Evolutionary conservation across 2,797 vertebrate genomes (phyloP), one percentile per base, ranked within the genome.

Genomic region (Rhinatrema bivittatum): DNA sequence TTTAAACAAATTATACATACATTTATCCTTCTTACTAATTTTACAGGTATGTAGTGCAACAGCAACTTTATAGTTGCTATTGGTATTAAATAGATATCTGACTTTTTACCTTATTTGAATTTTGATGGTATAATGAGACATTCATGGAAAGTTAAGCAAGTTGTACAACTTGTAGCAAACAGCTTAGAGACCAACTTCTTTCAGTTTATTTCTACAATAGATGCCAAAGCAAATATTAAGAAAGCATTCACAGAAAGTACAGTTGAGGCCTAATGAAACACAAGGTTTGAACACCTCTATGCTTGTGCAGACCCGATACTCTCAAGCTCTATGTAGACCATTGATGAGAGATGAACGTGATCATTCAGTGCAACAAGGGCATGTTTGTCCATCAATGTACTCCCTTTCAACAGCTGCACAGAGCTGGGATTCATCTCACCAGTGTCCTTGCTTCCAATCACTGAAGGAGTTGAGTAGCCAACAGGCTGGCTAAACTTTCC

Each of bases 371-470:
- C 76, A 75, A 91, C 87, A 93, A 87, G 86, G 73, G 67, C 70
- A 79, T 82, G 81, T 80, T 91, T 97, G 89, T 92, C 68, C 69
- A 71, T 61, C 65, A 70, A 70, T 67, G 47, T 59, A 63, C 79
- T 77, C 72, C 63, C 81, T 86, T 85, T 85, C 79, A 82, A 66
- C 63, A 63, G 70, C 68, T 73, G 58, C 74, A 94, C 91, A 94
- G 91, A 91, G 87, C 81, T 72, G 32, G 79, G 81, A 93, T 97
- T 97, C 90, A 91, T 91, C 86, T 81, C 68, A 29, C 43, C 68
- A 44, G 57, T 77, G 73, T 57, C 65, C 31, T 72, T 68, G 68
- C 68, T 68, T 77, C 72, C 64, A 68, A 62, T 85, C 84, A 89
- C 88, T 90, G 83, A 91, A 92, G 86, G 79, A 76, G 65, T 77